phyloP scores from a whole-genome alignment of 2,888 invertebrate genomes.

The Orgyia antiqua region DNA sequence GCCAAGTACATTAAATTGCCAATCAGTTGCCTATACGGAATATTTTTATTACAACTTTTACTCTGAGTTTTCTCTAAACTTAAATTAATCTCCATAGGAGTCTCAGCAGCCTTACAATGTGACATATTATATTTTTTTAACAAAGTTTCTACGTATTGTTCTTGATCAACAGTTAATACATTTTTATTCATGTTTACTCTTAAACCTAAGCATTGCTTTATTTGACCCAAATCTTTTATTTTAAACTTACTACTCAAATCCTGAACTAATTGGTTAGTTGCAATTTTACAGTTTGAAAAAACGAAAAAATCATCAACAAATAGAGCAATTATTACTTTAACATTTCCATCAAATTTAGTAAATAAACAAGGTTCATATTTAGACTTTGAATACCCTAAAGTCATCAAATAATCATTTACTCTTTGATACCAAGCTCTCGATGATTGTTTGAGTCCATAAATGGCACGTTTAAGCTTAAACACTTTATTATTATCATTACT shows the following conservation, averaged over 20 bases:
- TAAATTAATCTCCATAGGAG: constrained; percentile 6
- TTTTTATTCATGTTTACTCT: constrained; percentile 1
- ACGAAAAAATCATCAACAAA: too few relatives aligned
- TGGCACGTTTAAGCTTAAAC: neutral
- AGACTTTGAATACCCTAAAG: neutral
- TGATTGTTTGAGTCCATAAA: too few relatives aligned
- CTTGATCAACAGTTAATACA: constrained; percentile 2
- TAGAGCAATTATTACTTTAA: neutral
- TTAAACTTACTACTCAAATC: constrained; percentile 5
- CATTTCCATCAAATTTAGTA: neutral
- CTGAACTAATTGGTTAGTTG: neutral
- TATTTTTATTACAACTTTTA: too few relatives aligned
- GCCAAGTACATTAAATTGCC: neutral
- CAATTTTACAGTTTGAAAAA: neutral
- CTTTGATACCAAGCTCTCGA: neutral
- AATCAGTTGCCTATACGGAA: too few relatives aligned
- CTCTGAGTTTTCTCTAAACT: neutral
- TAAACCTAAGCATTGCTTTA: constrained; percentile 5
- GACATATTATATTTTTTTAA: neutral
- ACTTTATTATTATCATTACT: constrained; percentile 2
- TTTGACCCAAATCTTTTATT: too few relatives aligned
- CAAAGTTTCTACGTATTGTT: neutral
- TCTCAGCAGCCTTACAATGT: constrained; percentile 1
- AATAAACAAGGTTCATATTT: constrained; percentile 1
- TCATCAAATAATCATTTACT: constrained; percentile 1